Percentiles rank a stretch among this genome's conserved stretches.
Evolutionary conservation across 2,113 vertebrate genomes (phyloP).

Genomic region (Regulus satrapa): DNA sequence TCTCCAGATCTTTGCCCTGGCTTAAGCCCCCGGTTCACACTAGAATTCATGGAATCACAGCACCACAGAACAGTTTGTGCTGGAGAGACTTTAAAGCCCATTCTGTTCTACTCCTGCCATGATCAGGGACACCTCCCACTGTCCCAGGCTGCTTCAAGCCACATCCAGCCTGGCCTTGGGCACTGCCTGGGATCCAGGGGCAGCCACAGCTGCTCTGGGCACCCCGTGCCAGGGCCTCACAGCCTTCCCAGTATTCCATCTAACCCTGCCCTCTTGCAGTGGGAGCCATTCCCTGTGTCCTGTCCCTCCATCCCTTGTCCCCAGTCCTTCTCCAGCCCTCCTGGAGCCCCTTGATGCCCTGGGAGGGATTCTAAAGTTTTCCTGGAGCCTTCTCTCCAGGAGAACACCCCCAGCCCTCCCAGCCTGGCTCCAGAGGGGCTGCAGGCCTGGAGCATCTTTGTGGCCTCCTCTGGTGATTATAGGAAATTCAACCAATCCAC

Average conservation of each 20-base stretch:
- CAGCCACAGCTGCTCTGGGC: not conserved
- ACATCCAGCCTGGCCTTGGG: rapidly evolving
- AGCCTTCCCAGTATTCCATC: not conserved
- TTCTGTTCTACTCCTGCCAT: not conserved
- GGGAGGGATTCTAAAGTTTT: rapidly evolving
- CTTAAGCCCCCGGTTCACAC: rapidly evolving
- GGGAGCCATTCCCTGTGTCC: not conserved
- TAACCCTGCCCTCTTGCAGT: rapidly evolving
- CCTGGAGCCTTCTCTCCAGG: not conserved
- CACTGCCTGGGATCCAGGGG: not conserved
- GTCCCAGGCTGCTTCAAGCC: rapidly evolving
- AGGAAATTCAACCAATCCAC: not conserved
- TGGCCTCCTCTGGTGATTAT: not conserved
- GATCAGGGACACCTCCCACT: not conserved
- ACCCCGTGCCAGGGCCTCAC: not conserved
- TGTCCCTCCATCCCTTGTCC: not conserved
- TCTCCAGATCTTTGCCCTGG: not conserved
- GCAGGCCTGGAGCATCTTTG: rapidly evolving
- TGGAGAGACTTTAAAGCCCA: not conserved
- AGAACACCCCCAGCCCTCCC: not conserved
- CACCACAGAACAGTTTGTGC: not conserved
- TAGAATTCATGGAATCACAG: not conserved
- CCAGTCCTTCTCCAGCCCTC: not conserved
- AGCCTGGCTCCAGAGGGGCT: not conserved
- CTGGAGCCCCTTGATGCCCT: not conserved